Conservation (phyloP, 1,140 invertebrate genomes). For the Conopomorpha cramerella region DNA sequence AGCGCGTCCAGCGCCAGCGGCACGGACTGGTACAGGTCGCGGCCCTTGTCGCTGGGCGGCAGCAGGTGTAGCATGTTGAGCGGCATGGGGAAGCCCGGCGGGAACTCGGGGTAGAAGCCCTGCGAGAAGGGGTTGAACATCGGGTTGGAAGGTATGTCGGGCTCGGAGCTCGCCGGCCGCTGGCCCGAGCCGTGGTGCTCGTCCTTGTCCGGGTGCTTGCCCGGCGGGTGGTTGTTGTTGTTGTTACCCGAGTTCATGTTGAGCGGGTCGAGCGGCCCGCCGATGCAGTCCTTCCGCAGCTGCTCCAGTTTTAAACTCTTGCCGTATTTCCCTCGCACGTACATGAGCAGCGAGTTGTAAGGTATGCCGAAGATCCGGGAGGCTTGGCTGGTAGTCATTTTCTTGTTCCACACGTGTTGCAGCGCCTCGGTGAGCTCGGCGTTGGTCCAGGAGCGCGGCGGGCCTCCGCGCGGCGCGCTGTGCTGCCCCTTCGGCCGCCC, state of each 20-base stretch:
- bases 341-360: constrained; percentile 90
- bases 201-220: constrained; percentile 54
- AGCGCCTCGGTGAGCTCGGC: constrained; percentile 85
- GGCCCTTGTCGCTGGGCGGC: constrained; percentile 74
- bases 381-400: constrained; percentile 92
- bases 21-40: constrained; percentile 61
- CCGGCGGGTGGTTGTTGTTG: constrained; percentile 67
- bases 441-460: constrained; percentile 88
- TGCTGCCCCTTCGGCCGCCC: constrained; percentile 84
- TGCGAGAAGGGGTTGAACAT: constrained; percentile 74
- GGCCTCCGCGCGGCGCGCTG: constrained; percentile 84
- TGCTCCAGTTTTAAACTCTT: constrained; percentile 87
- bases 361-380: constrained; percentile 88
- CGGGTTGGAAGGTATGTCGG: constrained; percentile 63
- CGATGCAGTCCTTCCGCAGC: constrained; percentile 83
- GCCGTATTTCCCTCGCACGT: constrained; percentile 89
- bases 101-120: constrained; percentile 81
- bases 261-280: constrained; percentile 71
- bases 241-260: constrained; percentile 71
- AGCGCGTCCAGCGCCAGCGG: constrained; percentile 55
- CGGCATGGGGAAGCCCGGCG: constrained; percentile 77
- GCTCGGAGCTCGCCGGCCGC: constrained; percentile 65
- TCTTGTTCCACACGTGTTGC: constrained; percentile 91
- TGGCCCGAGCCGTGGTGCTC: constrained; percentile 53
- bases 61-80: constrained; percentile 82